phyloP scores from a whole-genome alignment of 2,888 invertebrate species.

The Malthinus seriepunctatus region DNA sequence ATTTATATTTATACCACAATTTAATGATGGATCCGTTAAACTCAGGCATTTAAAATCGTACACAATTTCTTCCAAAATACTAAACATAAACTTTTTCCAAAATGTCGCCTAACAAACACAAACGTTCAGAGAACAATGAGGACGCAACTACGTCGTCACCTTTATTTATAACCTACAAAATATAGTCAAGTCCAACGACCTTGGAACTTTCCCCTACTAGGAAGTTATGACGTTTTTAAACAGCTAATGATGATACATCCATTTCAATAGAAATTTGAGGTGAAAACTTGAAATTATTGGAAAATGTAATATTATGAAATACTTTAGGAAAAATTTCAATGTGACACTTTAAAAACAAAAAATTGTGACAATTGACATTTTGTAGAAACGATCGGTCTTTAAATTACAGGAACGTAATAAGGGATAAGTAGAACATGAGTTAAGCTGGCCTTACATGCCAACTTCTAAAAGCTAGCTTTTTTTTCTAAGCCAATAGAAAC shows the following conservation, averaged over 20 bases:
- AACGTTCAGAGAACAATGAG: conserved; percentile 2
- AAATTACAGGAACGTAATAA: no score
- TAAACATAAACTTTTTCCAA: conserved; percentile 21
- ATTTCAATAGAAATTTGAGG: conserved; percentile 1
- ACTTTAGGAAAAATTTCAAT: no score
- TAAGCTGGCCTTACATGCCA: no score
- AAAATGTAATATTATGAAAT: no score
- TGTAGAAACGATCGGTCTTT: no score
- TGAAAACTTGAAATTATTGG: no score
- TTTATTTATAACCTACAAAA: conserved; percentile 17
- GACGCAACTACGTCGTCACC: conserved; percentile 9
- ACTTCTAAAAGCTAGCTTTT: no score
- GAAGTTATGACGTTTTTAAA: conserved; percentile 10
- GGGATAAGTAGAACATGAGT: no score
- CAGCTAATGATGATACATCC: not conserved
- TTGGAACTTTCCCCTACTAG: conserved; percentile 14
- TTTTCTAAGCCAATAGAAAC: no score
- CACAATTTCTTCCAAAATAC: conserved; percentile 21
- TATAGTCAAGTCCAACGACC: conserved; percentile 9
- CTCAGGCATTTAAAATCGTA: conserved; percentile 24
- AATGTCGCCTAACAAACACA: not conserved
- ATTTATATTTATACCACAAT: conserved; percentile 35
- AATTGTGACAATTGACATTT: no score
- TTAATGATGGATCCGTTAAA: conserved; percentile 17
- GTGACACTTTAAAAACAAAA: no score